phyloP scores from a whole-genome alignment of 2,113 vertebrate genomes.

The Lontra canadensis region DNA sequence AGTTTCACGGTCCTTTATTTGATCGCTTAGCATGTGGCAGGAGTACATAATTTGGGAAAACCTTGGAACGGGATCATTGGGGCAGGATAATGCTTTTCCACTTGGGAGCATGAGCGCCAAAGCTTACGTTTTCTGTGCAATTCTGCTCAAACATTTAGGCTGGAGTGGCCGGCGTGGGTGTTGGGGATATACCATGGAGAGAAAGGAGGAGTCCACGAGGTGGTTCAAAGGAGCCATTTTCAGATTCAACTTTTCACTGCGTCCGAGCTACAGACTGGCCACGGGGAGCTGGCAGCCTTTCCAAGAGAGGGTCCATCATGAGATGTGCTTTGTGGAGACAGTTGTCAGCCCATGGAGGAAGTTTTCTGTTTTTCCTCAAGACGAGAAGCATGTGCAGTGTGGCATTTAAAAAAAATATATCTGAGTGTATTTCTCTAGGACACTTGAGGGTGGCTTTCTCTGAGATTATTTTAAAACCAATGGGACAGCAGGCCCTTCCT shows the following conservation, averaged over 20 bases:
- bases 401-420: background rate
- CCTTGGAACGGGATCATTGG: background rate
- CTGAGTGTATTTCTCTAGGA: background rate
- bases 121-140: background rate
- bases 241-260: background rate
- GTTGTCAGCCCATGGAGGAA: background rate
- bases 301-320: background rate
- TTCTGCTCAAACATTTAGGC: background rate
- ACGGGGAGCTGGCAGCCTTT: background rate
- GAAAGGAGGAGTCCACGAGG: background rate
- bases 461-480: constrained; percentile 8
- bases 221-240: background rate
- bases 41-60: background rate
- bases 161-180: background rate
- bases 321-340: background rate
- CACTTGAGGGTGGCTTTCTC: background rate
- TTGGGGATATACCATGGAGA: background rate
- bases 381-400: background rate
- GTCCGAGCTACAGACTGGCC: background rate
- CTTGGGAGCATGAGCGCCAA: background rate
- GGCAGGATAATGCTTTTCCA: background rate
- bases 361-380: background rate
- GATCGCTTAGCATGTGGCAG: background rate
- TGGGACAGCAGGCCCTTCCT: background rate
- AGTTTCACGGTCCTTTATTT: background rate